phyloP scores from a whole-genome alignment of 2,797 vertebrate species.

The Platalea minor region DNA sequence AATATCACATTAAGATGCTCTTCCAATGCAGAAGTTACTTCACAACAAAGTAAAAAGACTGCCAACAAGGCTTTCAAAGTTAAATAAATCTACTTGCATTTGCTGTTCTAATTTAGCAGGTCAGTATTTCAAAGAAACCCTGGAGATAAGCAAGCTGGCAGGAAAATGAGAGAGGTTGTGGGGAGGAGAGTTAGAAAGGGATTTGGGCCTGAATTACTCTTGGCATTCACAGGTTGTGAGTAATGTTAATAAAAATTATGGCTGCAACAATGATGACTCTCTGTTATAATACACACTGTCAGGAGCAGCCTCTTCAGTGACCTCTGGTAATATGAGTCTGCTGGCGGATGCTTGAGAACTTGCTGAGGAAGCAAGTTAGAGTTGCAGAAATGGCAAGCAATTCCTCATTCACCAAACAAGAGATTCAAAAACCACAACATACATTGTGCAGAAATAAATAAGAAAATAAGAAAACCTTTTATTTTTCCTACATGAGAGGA shows the following conservation, averaged over 20 bases:
- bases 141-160: constrained; percentile 10
- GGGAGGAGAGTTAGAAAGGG: background rate
- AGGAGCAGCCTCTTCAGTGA: constrained; percentile 40
- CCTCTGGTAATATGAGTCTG: constrained; percentile 56
- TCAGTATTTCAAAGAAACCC: constrained; percentile 34
- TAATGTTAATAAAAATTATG: constrained; percentile 64
- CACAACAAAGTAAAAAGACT: constrained; percentile 9
- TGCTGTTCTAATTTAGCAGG: constrained; percentile 25
- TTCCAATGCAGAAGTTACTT: background rate
- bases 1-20: background rate
- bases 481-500: background rate
- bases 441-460: background rate
- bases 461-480: background rate
- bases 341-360: background rate
- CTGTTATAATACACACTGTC: constrained; percentile 36
- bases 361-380: constrained; percentile 53
- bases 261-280: constrained; percentile 19
- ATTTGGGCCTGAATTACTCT: constrained; percentile 19
- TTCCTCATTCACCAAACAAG: constrained; percentile 48
- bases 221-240: constrained; percentile 22
- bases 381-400: constrained; percentile 29
- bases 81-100: constrained; percentile 17
- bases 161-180: background rate
- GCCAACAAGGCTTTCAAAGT: constrained; percentile 41
- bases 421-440: background rate